Percentiles rank a stretch among this genome's conserved stretches.
phyloP scores from a whole-genome alignment of 2,888 invertebrate genomes.

The Hanleya hanleyi region DNA sequence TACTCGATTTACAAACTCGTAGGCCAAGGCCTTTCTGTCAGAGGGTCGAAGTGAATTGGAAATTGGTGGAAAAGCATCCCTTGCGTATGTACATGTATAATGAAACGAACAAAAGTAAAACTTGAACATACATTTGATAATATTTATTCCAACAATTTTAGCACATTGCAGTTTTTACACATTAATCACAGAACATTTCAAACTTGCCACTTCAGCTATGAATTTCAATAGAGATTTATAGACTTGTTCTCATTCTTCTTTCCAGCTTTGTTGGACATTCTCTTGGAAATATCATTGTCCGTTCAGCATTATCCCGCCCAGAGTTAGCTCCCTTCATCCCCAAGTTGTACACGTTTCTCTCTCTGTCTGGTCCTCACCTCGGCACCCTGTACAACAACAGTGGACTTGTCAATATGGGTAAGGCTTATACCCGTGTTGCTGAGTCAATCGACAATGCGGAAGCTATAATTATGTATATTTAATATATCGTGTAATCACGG shows the following conservation, averaged over 20 bases:
- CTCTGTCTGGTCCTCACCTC: constrained; percentile 96
- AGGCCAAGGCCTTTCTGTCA: no score
- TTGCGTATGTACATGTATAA: no score
- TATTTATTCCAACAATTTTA: no score
- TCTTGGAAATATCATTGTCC: constrained; percentile 95
- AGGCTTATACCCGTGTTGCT: constrained; percentile 60
- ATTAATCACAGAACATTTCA: no score
- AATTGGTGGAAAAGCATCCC: no score
- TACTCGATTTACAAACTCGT: no score
- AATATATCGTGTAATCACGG: background rate
- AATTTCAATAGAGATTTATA: background rate
- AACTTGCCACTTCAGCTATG: background rate
- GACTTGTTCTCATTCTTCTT: constrained; percentile 30
- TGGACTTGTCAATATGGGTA: constrained; percentile 97
- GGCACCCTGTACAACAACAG: constrained; percentile 97
- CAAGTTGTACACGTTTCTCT: constrained; percentile 94
- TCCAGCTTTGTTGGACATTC: constrained; percentile 95
- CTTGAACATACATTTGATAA: no score
- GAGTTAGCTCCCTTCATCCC: constrained; percentile 87
- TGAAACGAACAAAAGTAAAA: no score
- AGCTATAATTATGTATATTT: background rate
- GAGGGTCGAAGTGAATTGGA: no score
- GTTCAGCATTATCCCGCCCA: constrained; percentile 91
- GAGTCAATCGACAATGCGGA: background rate
- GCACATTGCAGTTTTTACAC: no score